A percentile compares a stretch with the other conserved stretches of the same genome.
Conservation (phyloP, 1,140 invertebrate species). For the Trichonephila clavipes region DNA sequence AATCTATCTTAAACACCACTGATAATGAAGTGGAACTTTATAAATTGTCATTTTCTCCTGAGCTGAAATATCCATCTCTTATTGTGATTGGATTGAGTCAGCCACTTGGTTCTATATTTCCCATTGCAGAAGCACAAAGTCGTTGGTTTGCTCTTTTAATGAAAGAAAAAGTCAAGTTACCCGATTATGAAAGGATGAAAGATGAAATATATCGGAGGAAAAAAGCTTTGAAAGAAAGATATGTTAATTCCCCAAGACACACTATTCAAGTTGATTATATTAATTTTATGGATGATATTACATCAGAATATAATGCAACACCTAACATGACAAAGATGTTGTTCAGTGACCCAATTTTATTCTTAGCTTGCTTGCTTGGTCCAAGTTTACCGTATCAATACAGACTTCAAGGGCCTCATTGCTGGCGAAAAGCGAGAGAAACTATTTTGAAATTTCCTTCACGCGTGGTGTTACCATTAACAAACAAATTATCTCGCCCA, state of each 20-base stretch:
- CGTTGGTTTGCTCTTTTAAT: conserved; percentile 80
- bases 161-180: conserved; percentile 77
- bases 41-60: conserved; percentile 81
- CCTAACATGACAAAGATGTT: conserved; percentile 80
- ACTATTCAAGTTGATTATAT: conserved; percentile 81
- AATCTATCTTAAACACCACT: conserved; percentile 76
- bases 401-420: conserved; percentile 80
- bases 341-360: conserved; percentile 80
- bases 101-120: conserved; percentile 82
- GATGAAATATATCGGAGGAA: conserved; percentile 79
- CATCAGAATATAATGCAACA: conserved; percentile 79
- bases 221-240: conserved; percentile 78
- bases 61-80: conserved; percentile 79
- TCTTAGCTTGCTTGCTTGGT: conserved; percentile 79
- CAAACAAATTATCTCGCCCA: neutral
- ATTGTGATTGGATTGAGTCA: conserved; percentile 83
- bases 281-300: conserved; percentile 80
- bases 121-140: conserved; percentile 83
- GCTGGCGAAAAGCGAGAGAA: conserved; percentile 80
- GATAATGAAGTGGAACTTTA: conserved; percentile 82
- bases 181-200: conserved; percentile 79
- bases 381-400: conserved; percentile 81
- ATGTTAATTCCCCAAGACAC: conserved; percentile 80
- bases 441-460: conserved; percentile 78
- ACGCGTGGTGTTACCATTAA: neutral